Base-by-base conservation (phyloP, 2,797 vertebrate genomes). In the Molossus molossus region DNA sequence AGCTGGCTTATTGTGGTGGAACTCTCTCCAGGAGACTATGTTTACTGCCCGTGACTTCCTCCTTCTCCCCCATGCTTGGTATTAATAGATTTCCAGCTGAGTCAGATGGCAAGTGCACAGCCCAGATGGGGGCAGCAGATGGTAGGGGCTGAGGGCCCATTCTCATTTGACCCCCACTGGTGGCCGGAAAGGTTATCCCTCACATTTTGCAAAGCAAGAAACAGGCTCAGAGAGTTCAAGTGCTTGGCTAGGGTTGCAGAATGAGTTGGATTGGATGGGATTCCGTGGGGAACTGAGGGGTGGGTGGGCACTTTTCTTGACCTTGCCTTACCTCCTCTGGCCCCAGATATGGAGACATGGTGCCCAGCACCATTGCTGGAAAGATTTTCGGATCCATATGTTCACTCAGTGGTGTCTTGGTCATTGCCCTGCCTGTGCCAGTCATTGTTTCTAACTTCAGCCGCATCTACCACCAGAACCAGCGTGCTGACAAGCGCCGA, bases 371-470 rank as follows among this genome's bases (percentile, higher is more conserved):
- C 96, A 99, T 99, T 4, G 99, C 99, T 0, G 99, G 99, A 90
- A 99, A 99, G 98, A 99, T 99, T 98, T 99, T 99, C 10, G 99
- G 99, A 27, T 99, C 99, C 37, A 99, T 99, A 98, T 99, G 99
- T 96, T 99, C 99, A 0, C 98, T 99, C 21, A 99, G 99, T 20
- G 99, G 99, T 4, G 99, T 99, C 55, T 98, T 99, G 98, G 99
- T 99, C 91, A 99, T 99, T 45, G 99, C 99, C 0, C 98, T 99
- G 76, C 99, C 99, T 0, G 99, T 99, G 53, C 99, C 99, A 0
- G 99, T 99, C 98, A 99, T 99, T 27, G 99, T 99, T 58, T 99
- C 99, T 97, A 99, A 99, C 98, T 99, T 99, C 98, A 99, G 99
- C 96, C 99, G 99, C 17, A 99, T 99, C 98, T 99, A 99, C 98